Percentiles rank a stretch among this genome's conserved stretches.
Conservation (phyloP, 2,888 invertebrate species). For the Polyploca ridens region DNA sequence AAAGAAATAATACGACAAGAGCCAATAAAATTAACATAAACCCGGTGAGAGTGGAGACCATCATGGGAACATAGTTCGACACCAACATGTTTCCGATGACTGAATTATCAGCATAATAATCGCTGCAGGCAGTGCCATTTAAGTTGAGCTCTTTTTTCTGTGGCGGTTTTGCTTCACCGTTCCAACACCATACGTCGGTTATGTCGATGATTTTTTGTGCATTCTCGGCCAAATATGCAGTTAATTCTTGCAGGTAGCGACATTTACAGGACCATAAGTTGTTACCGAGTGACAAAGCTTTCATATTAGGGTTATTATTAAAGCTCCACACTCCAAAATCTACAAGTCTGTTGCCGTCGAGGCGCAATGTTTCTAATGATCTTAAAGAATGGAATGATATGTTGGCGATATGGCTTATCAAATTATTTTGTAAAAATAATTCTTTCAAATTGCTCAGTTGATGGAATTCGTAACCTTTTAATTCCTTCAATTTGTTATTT, state of each 20-base stretch:
- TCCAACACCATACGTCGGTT: slow-evolving; percentile 92
- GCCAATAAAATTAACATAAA: slow-evolving; percentile 91
- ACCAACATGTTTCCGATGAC: slow-evolving; percentile 93
- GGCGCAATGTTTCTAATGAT: slow-evolving; percentile 90
- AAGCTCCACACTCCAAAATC: slow-evolving; percentile 92
- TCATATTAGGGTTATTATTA: slow-evolving; percentile 87
- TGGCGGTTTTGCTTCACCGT: slow-evolving; percentile 89
- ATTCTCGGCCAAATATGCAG: slow-evolving; percentile 92
- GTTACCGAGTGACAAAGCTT: slow-evolving; percentile 90
- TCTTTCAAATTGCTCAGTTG: slow-evolving; percentile 91
- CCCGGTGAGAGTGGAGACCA: slow-evolving; percentile 91
- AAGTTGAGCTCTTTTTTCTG: slow-evolving; percentile 92
- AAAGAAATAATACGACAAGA: slow-evolving; percentile 92
- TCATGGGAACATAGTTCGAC: slow-evolving; percentile 93
- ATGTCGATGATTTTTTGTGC: slow-evolving; percentile 91
- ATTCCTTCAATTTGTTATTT: slow-evolving; percentile 91
- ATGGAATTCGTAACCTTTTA: slow-evolving; percentile 94
- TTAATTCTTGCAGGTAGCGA: slow-evolving; percentile 93
- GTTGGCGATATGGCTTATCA: slow-evolving; percentile 91
- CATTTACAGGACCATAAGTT: slow-evolving; percentile 97
- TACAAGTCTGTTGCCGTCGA: slow-evolving; percentile 93
- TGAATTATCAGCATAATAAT: slow-evolving; percentile 92
- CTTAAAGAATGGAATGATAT: slow-evolving; percentile 90
- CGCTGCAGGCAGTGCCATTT: slow-evolving; percentile 94
- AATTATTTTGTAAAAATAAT: slow-evolving; percentile 93